Percentiles rank a stretch among this genome's conserved stretches.
phyloP scores from a whole-genome alignment of 23 tunicate species.

The Corella eumyota region DNA sequence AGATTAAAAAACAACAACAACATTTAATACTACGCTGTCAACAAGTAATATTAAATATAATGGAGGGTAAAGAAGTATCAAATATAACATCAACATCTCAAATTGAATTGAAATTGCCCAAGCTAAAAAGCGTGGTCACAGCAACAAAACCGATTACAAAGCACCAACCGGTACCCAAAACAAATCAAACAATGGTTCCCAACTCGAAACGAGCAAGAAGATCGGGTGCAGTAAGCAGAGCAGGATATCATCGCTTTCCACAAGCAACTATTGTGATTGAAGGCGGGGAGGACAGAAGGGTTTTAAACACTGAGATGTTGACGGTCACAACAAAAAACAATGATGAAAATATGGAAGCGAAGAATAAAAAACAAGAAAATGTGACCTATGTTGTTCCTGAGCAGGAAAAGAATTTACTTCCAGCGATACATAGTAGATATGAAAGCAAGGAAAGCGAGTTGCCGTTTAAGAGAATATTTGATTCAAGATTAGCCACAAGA shows the following conservation, averaged over 20 bases:
- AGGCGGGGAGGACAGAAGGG: conserved; percentile 36
- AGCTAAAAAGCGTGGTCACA: conserved; percentile 4
- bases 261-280: conserved; percentile 48
- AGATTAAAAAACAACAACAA: too few species aligned
- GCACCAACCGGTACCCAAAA: conserved; percentile 39
- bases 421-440: too few species aligned
- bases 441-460: too few species aligned
- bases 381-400: neutral
- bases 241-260: conserved; percentile 48
- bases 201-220: conserved; percentile 9
- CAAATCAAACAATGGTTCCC: conserved; percentile 18
- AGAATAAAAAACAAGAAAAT: conserved; percentile 9
- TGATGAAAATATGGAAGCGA: neutral
- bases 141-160: conserved; percentile 24
- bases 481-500: conserved; percentile 22
- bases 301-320: conserved; percentile 49
- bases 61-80: conserved; percentile 1
- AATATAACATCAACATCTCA: too few species aligned
- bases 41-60: neutral
- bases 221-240: conserved; percentile 47
- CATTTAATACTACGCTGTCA: too few species aligned
- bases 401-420: too few species aligned
- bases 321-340: conserved; percentile 34
- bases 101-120: conserved; percentile 7
- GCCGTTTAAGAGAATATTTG: too few species aligned